Percentiles rank a stretch among this genome's conserved stretches.
phyloP scores from a whole-genome alignment of 92 coral and sea anemone species.

The Desmophyllum pertusum region DNA sequence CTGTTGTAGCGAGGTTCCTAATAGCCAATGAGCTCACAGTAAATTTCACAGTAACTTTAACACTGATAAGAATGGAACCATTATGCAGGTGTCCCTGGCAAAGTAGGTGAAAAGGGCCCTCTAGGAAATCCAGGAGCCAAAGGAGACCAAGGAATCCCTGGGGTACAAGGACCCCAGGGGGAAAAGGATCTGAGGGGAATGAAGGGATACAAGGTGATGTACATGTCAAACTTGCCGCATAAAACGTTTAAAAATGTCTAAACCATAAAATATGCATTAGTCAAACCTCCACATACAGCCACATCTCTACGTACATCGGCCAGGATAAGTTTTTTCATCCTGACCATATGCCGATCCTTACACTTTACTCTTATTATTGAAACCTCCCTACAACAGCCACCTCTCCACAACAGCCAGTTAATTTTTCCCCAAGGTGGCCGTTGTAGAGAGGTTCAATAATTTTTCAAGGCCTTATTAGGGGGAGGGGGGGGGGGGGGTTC shows the following conservation, averaged over 20 bases:
- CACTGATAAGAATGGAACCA: neutral
- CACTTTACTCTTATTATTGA: too few species aligned
- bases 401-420: too few species aligned
- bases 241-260: neutral
- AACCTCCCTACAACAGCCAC: too few species aligned
- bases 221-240: neutral
- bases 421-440: too few species aligned
- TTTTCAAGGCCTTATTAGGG: too few species aligned
- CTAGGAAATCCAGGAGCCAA: constrained; percentile 46
- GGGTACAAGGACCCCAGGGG: constrained; percentile 60
- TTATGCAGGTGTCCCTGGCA: constrained; percentile 28
- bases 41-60: neutral
- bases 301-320: too few species aligned
- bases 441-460: too few species aligned
- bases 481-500: too few species aligned
- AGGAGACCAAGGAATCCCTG: constrained; percentile 45
- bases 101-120: constrained; percentile 36
- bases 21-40: neutral
- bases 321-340: too few species aligned
- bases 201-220: constrained; percentile 43
- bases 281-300: too few species aligned
- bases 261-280: neutral
- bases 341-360: too few species aligned
- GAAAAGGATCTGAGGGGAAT: constrained; percentile 55
- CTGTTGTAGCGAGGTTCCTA: too few species aligned